These are phyloP conservation scores for Apteryx owenii DNA, from an alignment of 2,113 vertebrate species.

Conservation along the genomic window DNA sequence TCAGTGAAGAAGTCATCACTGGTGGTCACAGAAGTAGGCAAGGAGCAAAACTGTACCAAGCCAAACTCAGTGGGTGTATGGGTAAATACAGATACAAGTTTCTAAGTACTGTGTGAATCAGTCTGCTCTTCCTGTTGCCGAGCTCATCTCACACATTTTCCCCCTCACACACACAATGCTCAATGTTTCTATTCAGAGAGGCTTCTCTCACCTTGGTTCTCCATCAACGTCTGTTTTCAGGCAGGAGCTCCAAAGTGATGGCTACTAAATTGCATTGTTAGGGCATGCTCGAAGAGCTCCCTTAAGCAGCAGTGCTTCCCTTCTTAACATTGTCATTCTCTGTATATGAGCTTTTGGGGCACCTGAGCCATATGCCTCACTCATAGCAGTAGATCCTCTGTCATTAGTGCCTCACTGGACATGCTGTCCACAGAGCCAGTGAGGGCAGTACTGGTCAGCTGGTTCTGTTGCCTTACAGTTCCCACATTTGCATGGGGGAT, in stretches of 20 bases:
- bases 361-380: neutral
- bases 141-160: neutral
- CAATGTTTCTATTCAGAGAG: neutral
- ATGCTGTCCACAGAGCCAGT: neutral
- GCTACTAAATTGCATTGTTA: neutral
- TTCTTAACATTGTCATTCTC: neutral
- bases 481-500: rapidly evolving
- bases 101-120: neutral
- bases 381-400: neutral
- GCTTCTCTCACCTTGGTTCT: neutral
- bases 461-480: neutral
- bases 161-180: neutral
- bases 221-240: neutral
- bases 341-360: rapidly evolving
- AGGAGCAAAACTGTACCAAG: neutral
- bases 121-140: neutral
- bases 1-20: neutral
- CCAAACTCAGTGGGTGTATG: neutral
- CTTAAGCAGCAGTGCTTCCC: neutral
- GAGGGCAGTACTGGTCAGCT: too few species aligned
- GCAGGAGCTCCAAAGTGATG: neutral
- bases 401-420: neutral
- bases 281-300: neutral
- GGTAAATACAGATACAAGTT: rapidly evolving
- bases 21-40: neutral